A percentile compares a stretch with the other conserved stretches of the same genome.
These are phyloP conservation scores for Chlamydotis undulata DNA, from an alignment of 2,113 vertebrate genomes.

Conservation along the genomic window DNA sequence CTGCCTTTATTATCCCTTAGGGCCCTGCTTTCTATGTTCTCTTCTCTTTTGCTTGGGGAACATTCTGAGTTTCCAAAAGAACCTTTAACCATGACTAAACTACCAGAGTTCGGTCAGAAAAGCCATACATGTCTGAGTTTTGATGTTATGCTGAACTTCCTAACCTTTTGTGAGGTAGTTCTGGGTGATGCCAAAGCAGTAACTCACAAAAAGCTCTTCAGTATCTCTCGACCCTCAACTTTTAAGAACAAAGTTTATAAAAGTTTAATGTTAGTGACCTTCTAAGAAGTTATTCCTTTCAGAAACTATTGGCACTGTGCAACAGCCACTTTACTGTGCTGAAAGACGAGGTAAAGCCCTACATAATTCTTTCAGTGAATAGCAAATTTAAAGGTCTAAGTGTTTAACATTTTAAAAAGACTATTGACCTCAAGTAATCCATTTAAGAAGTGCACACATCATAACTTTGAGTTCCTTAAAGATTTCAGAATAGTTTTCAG, in stretches of 20 bases:
- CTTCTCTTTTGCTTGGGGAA: background rate
- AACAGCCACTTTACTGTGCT: background rate
- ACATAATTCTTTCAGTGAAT: background rate
- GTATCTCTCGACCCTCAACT: background rate
- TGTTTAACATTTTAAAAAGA: constrained; percentile 20
- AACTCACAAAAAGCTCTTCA: constrained; percentile 3
- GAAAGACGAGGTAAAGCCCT: background rate
- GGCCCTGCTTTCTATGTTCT: background rate
- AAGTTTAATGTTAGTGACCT: background rate
- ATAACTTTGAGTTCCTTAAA: background rate
- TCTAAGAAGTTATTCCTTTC: background rate
- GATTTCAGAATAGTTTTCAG: background rate
- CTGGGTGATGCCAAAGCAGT: background rate
- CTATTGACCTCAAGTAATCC: background rate
- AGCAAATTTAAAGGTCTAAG: background rate
- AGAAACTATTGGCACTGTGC: background rate
- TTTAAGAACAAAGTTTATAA: background rate
- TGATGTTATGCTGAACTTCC: background rate
- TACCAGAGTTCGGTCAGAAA: background rate
- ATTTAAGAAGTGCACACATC: background rate
- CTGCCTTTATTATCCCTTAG: constrained; percentile 36
- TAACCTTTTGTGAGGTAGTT: background rate
- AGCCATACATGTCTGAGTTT: background rate
- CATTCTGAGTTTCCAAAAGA: background rate
- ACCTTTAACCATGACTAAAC: constrained; percentile 1